These are phyloP conservation scores for Peromyscus californicus DNA, from an alignment of 2,113 vertebrate species.

Conservation along the genomic window DNA sequence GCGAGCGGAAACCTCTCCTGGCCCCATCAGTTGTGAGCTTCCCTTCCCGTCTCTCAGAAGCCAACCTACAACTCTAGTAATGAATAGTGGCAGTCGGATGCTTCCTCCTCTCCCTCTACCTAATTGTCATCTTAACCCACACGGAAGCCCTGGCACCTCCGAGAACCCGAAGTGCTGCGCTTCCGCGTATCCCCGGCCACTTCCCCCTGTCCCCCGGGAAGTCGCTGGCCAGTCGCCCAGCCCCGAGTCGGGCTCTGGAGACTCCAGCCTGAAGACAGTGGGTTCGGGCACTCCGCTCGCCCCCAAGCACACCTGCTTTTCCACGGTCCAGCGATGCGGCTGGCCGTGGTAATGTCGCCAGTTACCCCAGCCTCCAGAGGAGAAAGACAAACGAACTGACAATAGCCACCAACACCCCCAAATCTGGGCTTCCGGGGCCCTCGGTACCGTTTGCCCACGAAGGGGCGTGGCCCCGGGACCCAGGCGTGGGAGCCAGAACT, in stretches of 20 bases:
- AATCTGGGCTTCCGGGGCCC: background rate
- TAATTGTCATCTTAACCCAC: no score
- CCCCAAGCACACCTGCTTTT: background rate
- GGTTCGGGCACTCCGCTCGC: background rate
- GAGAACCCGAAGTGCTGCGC: background rate
- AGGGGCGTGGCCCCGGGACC: background rate
- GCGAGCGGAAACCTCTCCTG: accelerated
- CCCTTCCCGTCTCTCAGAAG: background rate
- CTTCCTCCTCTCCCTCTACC: background rate
- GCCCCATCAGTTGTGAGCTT: background rate
- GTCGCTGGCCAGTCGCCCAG: background rate
- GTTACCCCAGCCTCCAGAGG: background rate
- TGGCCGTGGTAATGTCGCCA: background rate
- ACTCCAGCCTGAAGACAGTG: background rate
- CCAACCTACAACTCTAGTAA: background rate
- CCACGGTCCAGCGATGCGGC: background rate
- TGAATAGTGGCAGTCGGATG: accelerated
- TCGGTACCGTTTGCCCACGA: background rate
- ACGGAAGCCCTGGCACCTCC: background rate
- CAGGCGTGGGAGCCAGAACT: background rate
- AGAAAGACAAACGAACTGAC: background rate
- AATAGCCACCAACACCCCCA: background rate
- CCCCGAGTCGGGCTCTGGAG: background rate
- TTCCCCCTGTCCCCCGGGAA: background rate
- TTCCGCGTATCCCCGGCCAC: background rate